Evolutionary conservation across 2,113 vertebrate genomes (phyloP), one percentile per base, ranked within the genome.

Genomic region (Salvator merianae): DNA sequence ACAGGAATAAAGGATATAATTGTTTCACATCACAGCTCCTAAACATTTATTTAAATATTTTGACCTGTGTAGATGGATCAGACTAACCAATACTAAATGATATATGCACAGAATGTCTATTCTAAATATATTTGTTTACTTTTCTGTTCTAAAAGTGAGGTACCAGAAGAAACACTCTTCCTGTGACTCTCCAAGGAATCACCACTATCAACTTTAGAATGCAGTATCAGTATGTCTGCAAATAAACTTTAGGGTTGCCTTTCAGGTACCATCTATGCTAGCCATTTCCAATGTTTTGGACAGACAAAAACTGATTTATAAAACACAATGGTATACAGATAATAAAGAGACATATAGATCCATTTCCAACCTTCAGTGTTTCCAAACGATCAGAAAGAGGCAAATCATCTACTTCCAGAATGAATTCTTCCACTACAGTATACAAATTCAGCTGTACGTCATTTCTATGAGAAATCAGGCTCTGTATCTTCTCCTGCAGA

Each of bases 401-500:
- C 34, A 91, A 87, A 0, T 92, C 85, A 90, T 96, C 93, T 82
- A 95, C 94, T 87, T 97, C 95, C 83, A 93, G 70, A 91, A 96
- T 93, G 68, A 96, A 95, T 84, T 91, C 85, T 62, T 96, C 93
- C 1, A 74, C 88, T 81, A 93, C 89, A 77, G 82, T 81, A 18
- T 85, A 90, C 34, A 97, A 92, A 28, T 89, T 90, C 82, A 92
- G 85, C 22, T 95, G 92, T 7, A 94, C 77, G 62, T 94, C 92
- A 88, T 97, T 95, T 79, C 96, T 95, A 36, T 59, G 63, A 7
- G 69, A 78, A 82, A 97, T 94, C 83, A 97, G 88, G 81, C 88
- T 55, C 84, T 86, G 91, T 63, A 91, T 71, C 91, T 96, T 93
- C 83, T 87, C 91, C 94, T 95, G 68, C 30, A 66, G 4, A 50